Conservation (phyloP, 2,797 vertebrate genomes). For the Hyperoplus lanceolatus region DNA sequence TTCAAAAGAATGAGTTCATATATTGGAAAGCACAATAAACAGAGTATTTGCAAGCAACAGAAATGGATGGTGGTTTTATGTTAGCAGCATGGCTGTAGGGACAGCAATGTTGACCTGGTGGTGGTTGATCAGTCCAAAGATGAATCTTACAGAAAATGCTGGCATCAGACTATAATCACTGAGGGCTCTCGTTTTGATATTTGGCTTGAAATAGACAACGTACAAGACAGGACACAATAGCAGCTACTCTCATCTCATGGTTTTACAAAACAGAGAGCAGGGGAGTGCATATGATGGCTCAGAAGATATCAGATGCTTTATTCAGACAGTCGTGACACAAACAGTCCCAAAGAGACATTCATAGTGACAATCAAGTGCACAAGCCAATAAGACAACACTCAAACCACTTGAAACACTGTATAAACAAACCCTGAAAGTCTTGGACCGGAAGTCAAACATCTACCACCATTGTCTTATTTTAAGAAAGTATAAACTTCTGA, state of each 20-base stretch:
- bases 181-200: slow-evolving; percentile 9
- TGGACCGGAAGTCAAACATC: too few relatives aligned
- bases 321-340: slow-evolving; percentile 42
- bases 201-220: slow-evolving; percentile 2
- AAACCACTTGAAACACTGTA: too few relatives aligned
- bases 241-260: slow-evolving; percentile 11
- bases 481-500: too few relatives aligned
- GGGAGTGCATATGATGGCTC: slow-evolving; percentile 34
- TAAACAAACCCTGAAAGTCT: too few relatives aligned
- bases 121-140: not conserved
- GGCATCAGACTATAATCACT: not conserved
- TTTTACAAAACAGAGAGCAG: slow-evolving; percentile 35
- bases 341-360: slow-evolving; percentile 38
- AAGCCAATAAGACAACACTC: too few relatives aligned
- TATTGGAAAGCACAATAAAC: not conserved
- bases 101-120: not conserved
- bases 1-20: not conserved
- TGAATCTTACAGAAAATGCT: not conserved
- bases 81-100: not conserved
- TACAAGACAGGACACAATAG: slow-evolving; percentile 4
- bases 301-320: slow-evolving; percentile 37
- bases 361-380: slow-evolving; percentile 24
- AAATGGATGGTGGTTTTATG: slow-evolving; percentile 5
- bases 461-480: too few relatives aligned
- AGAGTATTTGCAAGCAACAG: not conserved